Evolutionary conservation across 2,797 vertebrate genomes (phyloP).

Genomic region (Phrynocephalus vlangalii): DNA sequence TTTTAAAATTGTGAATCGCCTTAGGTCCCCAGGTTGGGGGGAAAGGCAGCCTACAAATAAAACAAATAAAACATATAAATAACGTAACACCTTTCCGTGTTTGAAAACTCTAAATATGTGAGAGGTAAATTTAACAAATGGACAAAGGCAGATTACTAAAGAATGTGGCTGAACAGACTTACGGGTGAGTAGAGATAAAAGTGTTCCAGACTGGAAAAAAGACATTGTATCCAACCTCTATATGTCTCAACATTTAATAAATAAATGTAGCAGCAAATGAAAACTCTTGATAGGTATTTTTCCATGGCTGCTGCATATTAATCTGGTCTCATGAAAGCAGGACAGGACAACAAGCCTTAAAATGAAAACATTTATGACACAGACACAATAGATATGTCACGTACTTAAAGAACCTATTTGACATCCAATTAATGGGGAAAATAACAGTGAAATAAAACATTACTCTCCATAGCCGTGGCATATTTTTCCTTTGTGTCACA

Average conservation of each 20-base stretch:
- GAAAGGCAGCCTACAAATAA: too few species aligned
- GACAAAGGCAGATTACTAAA: background rate
- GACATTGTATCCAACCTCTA: background rate
- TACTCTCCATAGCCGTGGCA: background rate
- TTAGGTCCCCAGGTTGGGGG: too few species aligned
- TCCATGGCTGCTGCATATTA: background rate
- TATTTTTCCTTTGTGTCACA: constrained; percentile 12
- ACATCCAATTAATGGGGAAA: background rate
- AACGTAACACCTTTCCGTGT: too few species aligned
- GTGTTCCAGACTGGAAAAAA: background rate
- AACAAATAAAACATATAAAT: too few species aligned
- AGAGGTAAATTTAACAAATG: too few species aligned
- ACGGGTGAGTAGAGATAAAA: background rate
- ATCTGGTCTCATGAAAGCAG: background rate
- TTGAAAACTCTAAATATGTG: too few species aligned
- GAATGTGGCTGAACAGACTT: background rate
- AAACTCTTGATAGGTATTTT: background rate
- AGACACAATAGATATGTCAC: background rate
- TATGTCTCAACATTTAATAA: background rate
- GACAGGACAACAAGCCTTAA: background rate
- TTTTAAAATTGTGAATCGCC: too few species aligned
- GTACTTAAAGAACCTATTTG: background rate
- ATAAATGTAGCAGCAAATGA: background rate
- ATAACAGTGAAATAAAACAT: background rate
- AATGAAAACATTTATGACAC: background rate